These are phyloP conservation scores for Enteromius mattozi DNA, from an alignment of 2,797 vertebrate genomes.

Conservation along the genomic window DNA sequence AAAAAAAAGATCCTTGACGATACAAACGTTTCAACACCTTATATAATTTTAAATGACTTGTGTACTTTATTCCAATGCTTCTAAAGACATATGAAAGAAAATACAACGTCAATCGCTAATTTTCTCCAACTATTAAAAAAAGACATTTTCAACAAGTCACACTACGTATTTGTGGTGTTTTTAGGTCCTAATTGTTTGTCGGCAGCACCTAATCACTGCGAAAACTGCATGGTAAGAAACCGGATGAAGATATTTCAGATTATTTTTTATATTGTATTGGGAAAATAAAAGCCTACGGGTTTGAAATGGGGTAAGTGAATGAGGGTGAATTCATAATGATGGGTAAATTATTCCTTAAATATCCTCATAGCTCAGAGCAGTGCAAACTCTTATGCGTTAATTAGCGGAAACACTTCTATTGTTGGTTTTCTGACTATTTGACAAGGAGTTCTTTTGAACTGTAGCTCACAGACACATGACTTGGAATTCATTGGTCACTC, in stretches of 20 bases:
- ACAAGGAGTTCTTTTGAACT: constrained; percentile 14
- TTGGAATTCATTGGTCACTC: constrained; percentile 23
- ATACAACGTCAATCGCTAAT: neutral
- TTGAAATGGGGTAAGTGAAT: neutral
- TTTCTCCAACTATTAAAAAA: neutral
- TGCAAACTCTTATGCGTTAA: neutral
- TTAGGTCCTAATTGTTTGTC: no score
- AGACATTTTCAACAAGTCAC: neutral
- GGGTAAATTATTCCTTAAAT: neutral
- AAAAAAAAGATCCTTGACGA: neutral
- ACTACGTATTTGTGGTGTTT: neutral
- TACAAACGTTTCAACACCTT: neutral
- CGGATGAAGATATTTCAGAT: neutral
- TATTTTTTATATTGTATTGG: no score
- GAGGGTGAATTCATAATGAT: neutral
- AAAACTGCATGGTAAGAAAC: neutral
- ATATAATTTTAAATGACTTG: neutral
- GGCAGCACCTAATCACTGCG: neutral
- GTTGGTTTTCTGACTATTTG: neutral
- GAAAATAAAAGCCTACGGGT: neutral
- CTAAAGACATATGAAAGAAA: neutral
- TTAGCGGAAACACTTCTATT: neutral
- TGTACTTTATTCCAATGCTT: neutral
- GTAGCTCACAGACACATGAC: constrained; percentile 4
- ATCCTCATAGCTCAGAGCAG: neutral